Percentiles rank a stretch among this genome's conserved stretches.
Conservation (phyloP, 2,113 vertebrate genomes). For the Hippocampus guttulatus region DNA sequence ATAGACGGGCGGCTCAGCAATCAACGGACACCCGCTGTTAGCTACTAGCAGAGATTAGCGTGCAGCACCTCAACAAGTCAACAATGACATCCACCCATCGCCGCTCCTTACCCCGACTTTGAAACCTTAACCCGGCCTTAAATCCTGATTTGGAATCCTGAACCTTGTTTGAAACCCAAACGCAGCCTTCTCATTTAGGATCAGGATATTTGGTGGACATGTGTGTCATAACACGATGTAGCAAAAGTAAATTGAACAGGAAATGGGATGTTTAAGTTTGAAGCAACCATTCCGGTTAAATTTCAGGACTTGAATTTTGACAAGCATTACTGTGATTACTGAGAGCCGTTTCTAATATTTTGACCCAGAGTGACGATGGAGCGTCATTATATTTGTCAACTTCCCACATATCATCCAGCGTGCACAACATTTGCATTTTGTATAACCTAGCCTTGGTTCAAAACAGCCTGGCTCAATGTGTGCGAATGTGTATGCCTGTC, state of each 20-base stretch:
- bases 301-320: neutral
- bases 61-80: neutral
- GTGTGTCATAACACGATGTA: no score
- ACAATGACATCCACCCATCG: neutral
- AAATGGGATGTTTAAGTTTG: neutral
- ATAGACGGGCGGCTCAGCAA: neutral
- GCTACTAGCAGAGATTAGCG: neutral
- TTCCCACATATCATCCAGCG: neutral
- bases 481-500: neutral
- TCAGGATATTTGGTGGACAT: no score
- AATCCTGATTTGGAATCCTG: no score
- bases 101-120: no score
- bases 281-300: neutral
- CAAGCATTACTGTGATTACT: neutral
- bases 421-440: neutral
- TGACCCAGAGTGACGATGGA: neutral
- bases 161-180: no score
- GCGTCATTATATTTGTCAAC: neutral
- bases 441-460: neutral
- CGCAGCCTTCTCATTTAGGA: no score
- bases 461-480: neutral
- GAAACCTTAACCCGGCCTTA: no score
- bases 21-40: neutral
- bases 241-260: neutral
- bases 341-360: neutral